Evolutionary conservation across 2,888 invertebrate genomes (phyloP).

Genomic region (Calliscelio sp.): DNA sequence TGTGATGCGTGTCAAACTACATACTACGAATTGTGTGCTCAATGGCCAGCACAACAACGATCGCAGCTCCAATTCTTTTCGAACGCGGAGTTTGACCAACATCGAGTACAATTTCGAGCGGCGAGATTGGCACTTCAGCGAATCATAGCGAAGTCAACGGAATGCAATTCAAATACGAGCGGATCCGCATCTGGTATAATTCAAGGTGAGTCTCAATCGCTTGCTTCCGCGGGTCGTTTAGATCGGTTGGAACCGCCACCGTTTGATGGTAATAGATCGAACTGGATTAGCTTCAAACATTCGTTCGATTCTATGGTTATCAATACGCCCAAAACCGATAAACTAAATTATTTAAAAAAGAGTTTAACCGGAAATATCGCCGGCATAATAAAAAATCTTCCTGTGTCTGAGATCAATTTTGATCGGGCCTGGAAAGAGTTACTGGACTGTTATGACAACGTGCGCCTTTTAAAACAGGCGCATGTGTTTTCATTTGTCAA

Average conservation of each 20-base stretch:
- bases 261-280: no score
- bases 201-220: not conserved
- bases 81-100: not conserved
- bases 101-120: not conserved
- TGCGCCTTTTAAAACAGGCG: not conserved
- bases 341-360: not conserved
- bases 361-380: not conserved
- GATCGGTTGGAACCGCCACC: not conserved
- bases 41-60: not conserved
- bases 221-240: not conserved
- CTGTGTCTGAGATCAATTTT: not conserved
- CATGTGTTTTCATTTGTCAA: not conserved
- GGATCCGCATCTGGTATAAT: not conserved
- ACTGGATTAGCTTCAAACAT: no score
- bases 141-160: not conserved
- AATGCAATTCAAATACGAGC: not conserved
- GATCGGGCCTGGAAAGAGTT: not conserved
- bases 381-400: not conserved
- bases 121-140: not conserved
- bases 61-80: not conserved
- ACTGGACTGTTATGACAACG: not conserved
- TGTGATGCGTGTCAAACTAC: not conserved
- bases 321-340: not conserved
- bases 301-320: not conserved
- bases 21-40: not conserved